Evolutionary conservation across 2,888 invertebrate genomes (phyloP).

Genomic region (Calameuta idolon): DNA sequence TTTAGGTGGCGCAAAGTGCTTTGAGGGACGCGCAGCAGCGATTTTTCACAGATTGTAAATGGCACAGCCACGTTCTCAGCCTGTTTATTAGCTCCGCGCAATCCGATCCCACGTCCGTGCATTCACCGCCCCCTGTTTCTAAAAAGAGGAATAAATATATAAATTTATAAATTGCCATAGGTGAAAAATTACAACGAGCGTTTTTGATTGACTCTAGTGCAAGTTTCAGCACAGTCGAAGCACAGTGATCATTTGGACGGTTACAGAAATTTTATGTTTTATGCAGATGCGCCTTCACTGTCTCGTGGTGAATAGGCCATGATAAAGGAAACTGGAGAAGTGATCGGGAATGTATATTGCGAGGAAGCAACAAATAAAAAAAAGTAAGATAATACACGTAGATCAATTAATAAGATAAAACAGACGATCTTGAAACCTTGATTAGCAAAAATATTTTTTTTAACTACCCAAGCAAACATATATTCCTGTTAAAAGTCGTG

Average conservation of each 20-base stretch:
- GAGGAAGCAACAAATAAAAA: no score
- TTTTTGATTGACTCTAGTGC: no score
- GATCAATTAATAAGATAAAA: no score
- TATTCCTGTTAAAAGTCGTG: no score
- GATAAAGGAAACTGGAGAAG: neutral
- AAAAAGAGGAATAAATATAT: slow-evolving; percentile 15
- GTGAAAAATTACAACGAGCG: no score
- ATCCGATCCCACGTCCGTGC: slow-evolving; percentile 62
- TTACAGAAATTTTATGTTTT: slow-evolving; percentile 4
- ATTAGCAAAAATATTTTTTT: no score
- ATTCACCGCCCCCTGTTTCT: slow-evolving; percentile 65
- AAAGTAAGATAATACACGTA: no score
- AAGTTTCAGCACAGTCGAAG: no score
- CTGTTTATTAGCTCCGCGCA: slow-evolving; percentile 66
- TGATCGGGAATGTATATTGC: neutral
- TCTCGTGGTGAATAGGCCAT: slow-evolving; percentile 21
- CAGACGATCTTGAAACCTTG: no score
- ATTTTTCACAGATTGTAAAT: slow-evolving; percentile 64
- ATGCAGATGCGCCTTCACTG: slow-evolving; percentile 23
- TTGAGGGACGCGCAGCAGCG: slow-evolving; percentile 65
- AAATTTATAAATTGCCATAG: no score
- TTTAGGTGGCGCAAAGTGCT: slow-evolving; percentile 53
- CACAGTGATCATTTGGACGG: no score
- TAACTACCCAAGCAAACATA: no score
- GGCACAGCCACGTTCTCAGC: slow-evolving; percentile 67